phyloP scores from a whole-genome alignment of 2,113 vertebrate species.

The Campylomormyrus tamandua region DNA sequence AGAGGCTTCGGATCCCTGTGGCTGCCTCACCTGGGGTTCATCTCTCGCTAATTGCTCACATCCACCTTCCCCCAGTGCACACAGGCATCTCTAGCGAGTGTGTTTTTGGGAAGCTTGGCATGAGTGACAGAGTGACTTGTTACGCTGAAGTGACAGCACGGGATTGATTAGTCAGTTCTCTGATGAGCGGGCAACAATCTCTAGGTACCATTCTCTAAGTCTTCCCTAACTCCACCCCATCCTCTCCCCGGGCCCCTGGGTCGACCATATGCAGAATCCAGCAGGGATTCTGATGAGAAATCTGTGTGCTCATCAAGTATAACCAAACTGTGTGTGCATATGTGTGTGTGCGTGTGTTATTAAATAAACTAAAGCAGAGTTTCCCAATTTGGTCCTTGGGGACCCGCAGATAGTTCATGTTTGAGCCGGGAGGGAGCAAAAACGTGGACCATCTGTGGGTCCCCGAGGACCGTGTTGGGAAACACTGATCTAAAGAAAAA shows the following conservation, averaged over 20 bases:
- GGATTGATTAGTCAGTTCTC: conserved; percentile 57
- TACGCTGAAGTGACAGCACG: conserved; percentile 50
- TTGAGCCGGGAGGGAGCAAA: neutral
- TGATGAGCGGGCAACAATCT: conserved; percentile 34
- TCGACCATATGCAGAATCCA: conserved; percentile 48
- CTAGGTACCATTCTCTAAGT: neutral
- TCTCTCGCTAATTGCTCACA: neutral
- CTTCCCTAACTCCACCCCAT: neutral
- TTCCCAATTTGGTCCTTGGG: neutral
- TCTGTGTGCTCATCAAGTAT: conserved; percentile 40
- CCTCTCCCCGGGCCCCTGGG: conserved; percentile 5
- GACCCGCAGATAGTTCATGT: neutral
- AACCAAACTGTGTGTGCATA: conserved; percentile 16
- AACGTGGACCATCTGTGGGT: neutral
- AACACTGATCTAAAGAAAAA: neutral
- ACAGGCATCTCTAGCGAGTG: neutral
- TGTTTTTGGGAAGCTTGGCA: neutral
- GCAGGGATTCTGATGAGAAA: conserved; percentile 55
- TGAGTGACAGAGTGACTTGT: conserved; percentile 54
- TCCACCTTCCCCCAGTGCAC: neutral
- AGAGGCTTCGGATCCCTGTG: neutral
- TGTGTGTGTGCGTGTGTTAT: neutral
- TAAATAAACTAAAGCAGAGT: neutral
- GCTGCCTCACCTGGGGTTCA: neutral
- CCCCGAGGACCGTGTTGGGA: neutral